These are phyloP conservation scores for Thelaira solivaga DNA, from an alignment of 2,888 invertebrate genomes.

Conservation along the genomic window DNA sequence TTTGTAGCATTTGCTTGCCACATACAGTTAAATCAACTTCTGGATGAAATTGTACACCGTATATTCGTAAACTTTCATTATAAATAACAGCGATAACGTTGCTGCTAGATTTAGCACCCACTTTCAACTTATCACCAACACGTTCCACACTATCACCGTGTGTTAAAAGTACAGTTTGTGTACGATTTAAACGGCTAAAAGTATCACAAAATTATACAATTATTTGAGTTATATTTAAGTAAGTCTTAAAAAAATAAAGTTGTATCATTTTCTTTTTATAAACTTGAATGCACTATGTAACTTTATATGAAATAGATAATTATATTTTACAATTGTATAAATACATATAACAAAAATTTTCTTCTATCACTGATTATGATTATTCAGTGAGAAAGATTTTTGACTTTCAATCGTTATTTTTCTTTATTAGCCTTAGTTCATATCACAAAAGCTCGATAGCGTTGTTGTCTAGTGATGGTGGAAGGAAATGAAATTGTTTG, in stretches of 20 bases:
- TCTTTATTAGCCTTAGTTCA: too few species aligned
- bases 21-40: constrained; percentile 97
- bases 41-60: constrained; percentile 99
- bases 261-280: too few species aligned
- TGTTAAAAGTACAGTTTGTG: constrained; percentile 94
- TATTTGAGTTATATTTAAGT: neutral
- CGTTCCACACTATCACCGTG: constrained; percentile 98
- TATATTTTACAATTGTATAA: too few species aligned
- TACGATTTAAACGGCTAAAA: constrained; percentile 89
- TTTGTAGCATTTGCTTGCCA: constrained; percentile 93
- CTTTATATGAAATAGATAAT: too few species aligned
- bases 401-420: too few species aligned
- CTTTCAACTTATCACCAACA: constrained; percentile 91
- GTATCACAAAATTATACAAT: constrained; percentile 38
- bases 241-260: neutral
- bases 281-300: too few species aligned
- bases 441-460: too few species aligned
- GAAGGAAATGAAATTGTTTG: too few species aligned
- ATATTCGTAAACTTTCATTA: constrained; percentile 92
- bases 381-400: too few species aligned
- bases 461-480: too few species aligned
- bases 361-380: too few species aligned
- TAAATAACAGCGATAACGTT: constrained; percentile 92
- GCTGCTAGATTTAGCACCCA: constrained; percentile 88
- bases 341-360: too few species aligned